These are phyloP conservation scores for Neofelis nebulosa DNA, from an alignment of 2,113 vertebrate species.

Conservation along the genomic window DNA sequence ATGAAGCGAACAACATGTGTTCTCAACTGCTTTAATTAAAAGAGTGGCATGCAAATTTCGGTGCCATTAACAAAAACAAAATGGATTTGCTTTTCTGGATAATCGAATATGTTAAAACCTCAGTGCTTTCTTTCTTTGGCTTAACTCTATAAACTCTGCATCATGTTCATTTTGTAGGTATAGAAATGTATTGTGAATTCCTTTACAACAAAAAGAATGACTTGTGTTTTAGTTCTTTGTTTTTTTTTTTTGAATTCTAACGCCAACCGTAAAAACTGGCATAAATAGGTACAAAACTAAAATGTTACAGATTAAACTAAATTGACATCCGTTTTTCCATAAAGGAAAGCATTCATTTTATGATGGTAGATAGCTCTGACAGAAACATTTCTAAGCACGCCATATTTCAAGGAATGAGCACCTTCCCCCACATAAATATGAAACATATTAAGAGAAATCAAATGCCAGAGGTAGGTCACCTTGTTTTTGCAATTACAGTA, in stretches of 20 bases:
- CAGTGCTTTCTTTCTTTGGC: conserved; percentile 64
- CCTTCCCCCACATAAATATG: not conserved
- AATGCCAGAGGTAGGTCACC: conserved; percentile 4
- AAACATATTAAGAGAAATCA: conserved; percentile 51
- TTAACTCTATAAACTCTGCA: conserved; percentile 78
- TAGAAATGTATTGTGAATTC: not conserved
- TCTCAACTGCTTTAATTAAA: conserved; percentile 87
- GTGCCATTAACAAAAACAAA: conserved; percentile 84
- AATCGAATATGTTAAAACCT: conserved; percentile 83
- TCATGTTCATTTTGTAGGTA: not conserved
- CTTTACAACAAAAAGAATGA: not conserved
- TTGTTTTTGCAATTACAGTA: not conserved
- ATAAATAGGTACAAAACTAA: conserved; percentile 40
- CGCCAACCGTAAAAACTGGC: not conserved
- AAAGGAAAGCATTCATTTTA: conserved; percentile 49
- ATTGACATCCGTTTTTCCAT: conserved; percentile 38
- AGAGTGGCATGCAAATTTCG: conserved; percentile 85
- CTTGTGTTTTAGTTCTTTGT: not conserved
- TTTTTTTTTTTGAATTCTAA: not conserved
- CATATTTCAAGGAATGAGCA: not conserved
- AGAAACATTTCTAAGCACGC: not conserved
- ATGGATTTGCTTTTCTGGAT: conserved; percentile 86
- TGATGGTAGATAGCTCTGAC: not conserved
- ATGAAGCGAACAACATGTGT: conserved; percentile 82
- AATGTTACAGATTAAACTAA: conserved; percentile 33